phyloP scores from a whole-genome alignment of 2,113 vertebrate genomes.

The Plecotus auritus region DNA sequence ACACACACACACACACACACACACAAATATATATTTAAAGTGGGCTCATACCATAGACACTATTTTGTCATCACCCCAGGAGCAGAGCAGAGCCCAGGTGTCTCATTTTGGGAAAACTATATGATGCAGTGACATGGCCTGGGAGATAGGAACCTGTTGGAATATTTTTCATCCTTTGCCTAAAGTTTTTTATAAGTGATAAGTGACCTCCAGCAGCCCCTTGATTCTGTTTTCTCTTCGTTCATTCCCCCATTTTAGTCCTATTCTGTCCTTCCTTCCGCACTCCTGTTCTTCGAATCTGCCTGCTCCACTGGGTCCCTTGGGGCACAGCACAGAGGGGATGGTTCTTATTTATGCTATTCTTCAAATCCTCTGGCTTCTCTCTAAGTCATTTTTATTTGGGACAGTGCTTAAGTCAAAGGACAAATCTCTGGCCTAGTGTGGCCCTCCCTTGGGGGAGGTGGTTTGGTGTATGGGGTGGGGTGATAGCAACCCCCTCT shows the following conservation, averaged over 20 bases:
- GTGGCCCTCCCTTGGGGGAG: neutral
- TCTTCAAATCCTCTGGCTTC: neutral
- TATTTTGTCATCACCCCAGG: neutral
- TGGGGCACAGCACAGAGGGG: neutral
- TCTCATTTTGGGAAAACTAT: neutral
- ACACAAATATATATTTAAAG: neutral
- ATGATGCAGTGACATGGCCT: neutral
- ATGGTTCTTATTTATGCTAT: neutral
- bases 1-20: neutral
- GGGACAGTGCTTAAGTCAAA: neutral
- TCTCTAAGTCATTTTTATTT: neutral
- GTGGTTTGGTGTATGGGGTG: neutral
- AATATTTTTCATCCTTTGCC: neutral
- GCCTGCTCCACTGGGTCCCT: neutral
- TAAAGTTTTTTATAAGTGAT: neutral
- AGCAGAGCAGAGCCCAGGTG: neutral
- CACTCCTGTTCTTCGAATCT: neutral
- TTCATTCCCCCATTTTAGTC: neutral
- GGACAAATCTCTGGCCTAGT: neutral
- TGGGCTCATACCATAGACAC: neutral
- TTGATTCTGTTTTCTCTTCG: neutral
- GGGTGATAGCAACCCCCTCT: neutral
- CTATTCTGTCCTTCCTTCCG: neutral
- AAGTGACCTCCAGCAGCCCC: neutral
- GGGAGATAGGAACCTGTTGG: neutral